phyloP scores from a whole-genome alignment of 2,888 invertebrate species.

The Stegana nigrithorax region DNA sequence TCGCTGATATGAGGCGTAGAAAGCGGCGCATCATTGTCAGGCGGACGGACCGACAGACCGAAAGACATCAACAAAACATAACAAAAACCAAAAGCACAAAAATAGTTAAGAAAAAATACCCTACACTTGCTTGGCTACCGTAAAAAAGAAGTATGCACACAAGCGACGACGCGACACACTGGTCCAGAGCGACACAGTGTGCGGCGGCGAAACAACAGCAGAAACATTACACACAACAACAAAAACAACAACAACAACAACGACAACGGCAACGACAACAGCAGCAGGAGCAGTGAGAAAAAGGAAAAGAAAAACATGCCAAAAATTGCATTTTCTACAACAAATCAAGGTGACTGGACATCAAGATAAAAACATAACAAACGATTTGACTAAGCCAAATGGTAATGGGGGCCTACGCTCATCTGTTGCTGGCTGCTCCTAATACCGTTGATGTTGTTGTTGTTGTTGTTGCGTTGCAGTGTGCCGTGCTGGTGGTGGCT shows the following conservation, averaged over 20 bases:
- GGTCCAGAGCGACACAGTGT: too few species aligned
- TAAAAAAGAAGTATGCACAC: too few species aligned
- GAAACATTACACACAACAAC: background rate
- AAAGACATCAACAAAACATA: too few species aligned
- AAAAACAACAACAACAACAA: conserved; percentile 12
- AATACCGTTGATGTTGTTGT: background rate
- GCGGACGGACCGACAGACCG: background rate
- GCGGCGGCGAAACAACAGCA: too few species aligned
- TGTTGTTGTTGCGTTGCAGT: too few species aligned
- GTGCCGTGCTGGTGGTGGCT: too few species aligned
- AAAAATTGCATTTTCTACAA: conserved; percentile 65
- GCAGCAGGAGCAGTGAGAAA: background rate
- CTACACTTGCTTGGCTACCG: background rate
- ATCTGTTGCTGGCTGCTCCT: background rate
- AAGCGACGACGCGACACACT: too few species aligned
- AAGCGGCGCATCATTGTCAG: conserved; percentile 6
- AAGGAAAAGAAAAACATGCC: conserved; percentile 53
- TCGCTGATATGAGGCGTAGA: conserved; percentile 18
- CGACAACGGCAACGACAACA: background rate
- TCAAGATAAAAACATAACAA: conserved; percentile 67
- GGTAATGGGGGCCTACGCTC: conserved; percentile 51
- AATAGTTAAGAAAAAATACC: too few species aligned
- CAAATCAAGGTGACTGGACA: conserved; percentile 67
- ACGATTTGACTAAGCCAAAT: conserved; percentile 63
- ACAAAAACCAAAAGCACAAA: too few species aligned